Evolutionary conservation across 2,888 invertebrate genomes (phyloP), one percentile per base, ranked within the genome.

Genomic region (Cosmia trapezina): DNA sequence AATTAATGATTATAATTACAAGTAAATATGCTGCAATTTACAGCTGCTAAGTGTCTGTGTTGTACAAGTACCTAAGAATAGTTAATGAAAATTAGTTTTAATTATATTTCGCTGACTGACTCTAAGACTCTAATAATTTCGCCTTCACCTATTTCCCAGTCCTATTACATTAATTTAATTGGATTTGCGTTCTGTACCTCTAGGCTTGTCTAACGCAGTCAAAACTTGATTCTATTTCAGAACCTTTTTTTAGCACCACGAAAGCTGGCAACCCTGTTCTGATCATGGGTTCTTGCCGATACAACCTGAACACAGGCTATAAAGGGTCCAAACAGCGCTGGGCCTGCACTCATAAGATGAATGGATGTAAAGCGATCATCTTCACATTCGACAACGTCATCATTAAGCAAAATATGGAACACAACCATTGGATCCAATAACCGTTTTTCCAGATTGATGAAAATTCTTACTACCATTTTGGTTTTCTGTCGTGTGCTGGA

Each of bases 261-360:
- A 77, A 69, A 68, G 43, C 57, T 8, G 87, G 88, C 7, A 81
- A 79, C 5, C 83, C 82, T 5, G 83, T 86, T 41, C 59, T 87
- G 14, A 53, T 71, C n/a, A 28, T 73, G 12, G 70, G 69, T 9
- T 66, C 66, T 17, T 62, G 81, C 43, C 78, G 85, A 3, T 87
- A 76, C 37, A 83, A 85, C 28, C 51, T 67, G n/a, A 51, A 4
- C 14, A 4, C 49, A 6, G 28, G 68, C 5, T 73, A 78, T 45
- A 80, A 12, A 54, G 77, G 80, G 5, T n/a, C 65, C 3, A 77
- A 73, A 51, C 60, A 54, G 2, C 77, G 83, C 64, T 83, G 83
- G 83, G n/a, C 54, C 6, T 83, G 83, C 33, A 67, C 56, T 2
- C 77, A 17, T 60, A 53, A 54, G 11, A 59, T 19, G 1, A 4